Conservation (phyloP, 2,113 vertebrate species). For the Hippopotamus amphibius region DNA sequence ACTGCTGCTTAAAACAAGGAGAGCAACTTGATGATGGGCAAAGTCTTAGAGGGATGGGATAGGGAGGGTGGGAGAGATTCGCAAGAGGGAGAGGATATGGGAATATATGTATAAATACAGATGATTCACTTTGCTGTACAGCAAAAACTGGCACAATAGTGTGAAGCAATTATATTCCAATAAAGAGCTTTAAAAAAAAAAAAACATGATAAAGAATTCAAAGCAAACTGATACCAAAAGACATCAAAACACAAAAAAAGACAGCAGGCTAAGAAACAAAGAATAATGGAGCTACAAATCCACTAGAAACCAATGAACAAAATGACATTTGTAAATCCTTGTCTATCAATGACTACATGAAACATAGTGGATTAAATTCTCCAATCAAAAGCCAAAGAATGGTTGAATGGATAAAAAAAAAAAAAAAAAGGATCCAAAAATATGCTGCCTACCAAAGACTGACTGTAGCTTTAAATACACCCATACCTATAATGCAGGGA, state of each 20-base stretch:
- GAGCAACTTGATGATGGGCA: no score
- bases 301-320: not conserved
- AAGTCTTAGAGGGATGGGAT: no score
- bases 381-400: not conserved
- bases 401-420: not conserved
- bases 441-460: not conserved
- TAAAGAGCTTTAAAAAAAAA: no score
- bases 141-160: no score
- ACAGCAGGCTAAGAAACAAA: not conserved
- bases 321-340: not conserved
- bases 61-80: no score
- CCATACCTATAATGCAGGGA: not conserved
- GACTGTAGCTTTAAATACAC: not conserved
- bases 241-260: not conserved
- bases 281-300: not conserved
- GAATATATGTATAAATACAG: no score
- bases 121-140: no score
- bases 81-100: no score
- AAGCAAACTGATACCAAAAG: not conserved
- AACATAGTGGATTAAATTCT: not conserved
- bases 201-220: not conserved
- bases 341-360: not conserved
- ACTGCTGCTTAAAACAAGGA: no score
- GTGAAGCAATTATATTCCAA: no score
- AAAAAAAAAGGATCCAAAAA: not conserved